phyloP scores from a whole-genome alignment of 1,140 invertebrate species.

The Drosophila orosa region DNA sequence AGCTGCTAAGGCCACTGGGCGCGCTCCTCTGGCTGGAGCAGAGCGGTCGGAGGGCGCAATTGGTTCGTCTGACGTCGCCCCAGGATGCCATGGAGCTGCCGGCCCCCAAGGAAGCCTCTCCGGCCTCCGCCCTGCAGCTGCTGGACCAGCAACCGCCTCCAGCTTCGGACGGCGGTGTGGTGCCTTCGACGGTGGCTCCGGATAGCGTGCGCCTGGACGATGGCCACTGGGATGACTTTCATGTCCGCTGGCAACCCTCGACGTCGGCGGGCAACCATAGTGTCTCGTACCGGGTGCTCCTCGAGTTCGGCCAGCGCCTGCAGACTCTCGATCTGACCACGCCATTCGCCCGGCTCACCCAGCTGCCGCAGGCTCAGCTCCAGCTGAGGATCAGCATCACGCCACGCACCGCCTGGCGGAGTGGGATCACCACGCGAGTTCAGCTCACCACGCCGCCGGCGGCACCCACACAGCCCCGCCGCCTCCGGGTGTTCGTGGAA shows the following conservation, averaged over 20 bases:
- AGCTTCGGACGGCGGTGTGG: constrained; percentile 85
- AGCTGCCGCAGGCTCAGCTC: constrained; percentile 88
- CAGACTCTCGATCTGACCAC: constrained; percentile 54
- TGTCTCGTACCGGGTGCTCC: constrained; percentile 88
- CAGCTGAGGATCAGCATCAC: constrained; percentile 89
- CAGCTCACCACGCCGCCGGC: constrained; percentile 88
- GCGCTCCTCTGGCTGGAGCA: constrained; percentile 56
- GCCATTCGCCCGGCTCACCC: constrained; percentile 65
- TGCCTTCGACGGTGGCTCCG: constrained; percentile 88
- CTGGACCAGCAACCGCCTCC: not conserved
- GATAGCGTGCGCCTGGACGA: constrained; percentile 87
- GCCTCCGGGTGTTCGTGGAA: constrained; percentile 89
- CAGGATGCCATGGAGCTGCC: constrained; percentile 16
- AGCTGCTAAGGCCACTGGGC: constrained; percentile 27
- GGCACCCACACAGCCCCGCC: constrained; percentile 89
- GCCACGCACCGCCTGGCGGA: constrained; percentile 93
- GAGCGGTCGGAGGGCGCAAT: constrained; percentile 3
- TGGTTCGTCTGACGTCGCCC: constrained; percentile 8
- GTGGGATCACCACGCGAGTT: constrained; percentile 87
- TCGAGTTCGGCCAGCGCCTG: constrained; percentile 54
- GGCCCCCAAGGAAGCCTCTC: not conserved
- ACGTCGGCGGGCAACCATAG: constrained; percentile 90
- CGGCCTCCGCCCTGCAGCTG: constrained; percentile 39
- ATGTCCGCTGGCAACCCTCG: constrained; percentile 91
- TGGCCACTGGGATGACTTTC: constrained; percentile 91